Base-by-base conservation (phyloP, 2,888 invertebrate species). In the Pachycephus smyrnensis region DNA sequence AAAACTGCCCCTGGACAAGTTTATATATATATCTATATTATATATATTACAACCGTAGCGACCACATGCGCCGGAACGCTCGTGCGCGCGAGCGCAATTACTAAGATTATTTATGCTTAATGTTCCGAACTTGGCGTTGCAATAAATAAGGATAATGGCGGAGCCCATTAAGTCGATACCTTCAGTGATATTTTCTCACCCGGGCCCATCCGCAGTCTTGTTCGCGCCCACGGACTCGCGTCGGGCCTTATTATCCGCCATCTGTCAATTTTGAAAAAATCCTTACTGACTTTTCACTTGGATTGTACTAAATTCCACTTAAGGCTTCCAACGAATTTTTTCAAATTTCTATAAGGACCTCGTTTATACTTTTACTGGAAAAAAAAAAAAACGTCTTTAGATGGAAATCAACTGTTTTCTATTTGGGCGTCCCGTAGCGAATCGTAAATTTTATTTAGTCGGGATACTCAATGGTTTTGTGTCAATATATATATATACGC, bases 111-210 rank as follows among this genome's bases (percentile, higher is more conserved):
- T 87, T 86, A 87, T 86, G 85, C 84, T 82, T 84, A 84, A 87
- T 86, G 85, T 85, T 85, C 83, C 80, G 82, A 84, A 83, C 83
- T 85, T 83, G 69, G 85, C 86, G 85, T 82, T 80, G 88, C 83
- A 85, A 89, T 88, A 87, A 86, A 86, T 88, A 86, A 86, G 83
- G 86, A 89, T 90, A 90, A 90, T 90, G 89, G 88, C 86, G 81
- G 80, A 79, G 82, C 86, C 89, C 88, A 90, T 90, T 90, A 89
- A 89, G 88, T 81, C 87, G 86, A 89, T 90, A 86, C 85, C 81
- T 85, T 83, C 88, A 87, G 88, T 90, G 89, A 90, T 90, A 90
- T 90, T 90, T 90, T 90, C 90, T 90, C 89, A 86, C 90, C 87
- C 87, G 76, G 79, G 79, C 85, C 86, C 86, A 87, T 87, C 85